These are phyloP conservation scores for Miniopterus natalensis DNA, from an alignment of 2,113 vertebrate species.

Conservation along the genomic window DNA sequence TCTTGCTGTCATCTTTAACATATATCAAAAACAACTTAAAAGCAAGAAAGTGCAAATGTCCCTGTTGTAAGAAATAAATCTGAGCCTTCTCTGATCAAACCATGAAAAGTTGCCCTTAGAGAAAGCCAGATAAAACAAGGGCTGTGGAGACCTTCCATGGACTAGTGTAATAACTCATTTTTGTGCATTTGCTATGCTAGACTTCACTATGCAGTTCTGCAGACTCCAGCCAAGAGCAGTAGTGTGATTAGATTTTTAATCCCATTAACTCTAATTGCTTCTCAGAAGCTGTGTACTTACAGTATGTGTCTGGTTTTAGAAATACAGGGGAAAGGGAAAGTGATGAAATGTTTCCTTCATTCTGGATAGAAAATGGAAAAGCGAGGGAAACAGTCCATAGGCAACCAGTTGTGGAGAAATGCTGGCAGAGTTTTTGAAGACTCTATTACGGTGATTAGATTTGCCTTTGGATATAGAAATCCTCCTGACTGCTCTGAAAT, in stretches of 20 bases:
- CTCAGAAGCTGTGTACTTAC: conserved; percentile 75
- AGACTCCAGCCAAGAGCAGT: conserved; percentile 67
- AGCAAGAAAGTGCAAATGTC: conserved; percentile 50
- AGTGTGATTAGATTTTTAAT: conserved; percentile 81
- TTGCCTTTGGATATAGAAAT: background rate
- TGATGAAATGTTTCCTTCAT: conserved; percentile 59
- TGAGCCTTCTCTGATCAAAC: conserved; percentile 57
- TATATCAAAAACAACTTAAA: conserved; percentile 66
- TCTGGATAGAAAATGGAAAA: conserved; percentile 42
- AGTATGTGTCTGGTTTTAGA: conserved; percentile 71
- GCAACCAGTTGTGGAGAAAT: conserved; percentile 13
- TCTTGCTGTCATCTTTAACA: background rate
- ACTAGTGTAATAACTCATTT: conserved; percentile 65
- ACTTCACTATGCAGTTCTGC: conserved; percentile 51
- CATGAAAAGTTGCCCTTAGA: conserved; percentile 51
- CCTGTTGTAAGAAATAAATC: conserved; percentile 56
- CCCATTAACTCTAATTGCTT: conserved; percentile 80
- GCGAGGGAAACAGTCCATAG: background rate
- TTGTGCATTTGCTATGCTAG: conserved; percentile 49
- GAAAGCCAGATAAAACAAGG: conserved; percentile 52
- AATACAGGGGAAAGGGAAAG: conserved; percentile 43
- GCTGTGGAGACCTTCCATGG: conserved; percentile 7
- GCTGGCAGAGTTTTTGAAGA: background rate
- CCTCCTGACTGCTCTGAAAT: conserved; percentile 25
- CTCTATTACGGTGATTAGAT: background rate